Conservation (phyloP, 1,140 invertebrate genomes). For the Eueides isabella region DNA sequence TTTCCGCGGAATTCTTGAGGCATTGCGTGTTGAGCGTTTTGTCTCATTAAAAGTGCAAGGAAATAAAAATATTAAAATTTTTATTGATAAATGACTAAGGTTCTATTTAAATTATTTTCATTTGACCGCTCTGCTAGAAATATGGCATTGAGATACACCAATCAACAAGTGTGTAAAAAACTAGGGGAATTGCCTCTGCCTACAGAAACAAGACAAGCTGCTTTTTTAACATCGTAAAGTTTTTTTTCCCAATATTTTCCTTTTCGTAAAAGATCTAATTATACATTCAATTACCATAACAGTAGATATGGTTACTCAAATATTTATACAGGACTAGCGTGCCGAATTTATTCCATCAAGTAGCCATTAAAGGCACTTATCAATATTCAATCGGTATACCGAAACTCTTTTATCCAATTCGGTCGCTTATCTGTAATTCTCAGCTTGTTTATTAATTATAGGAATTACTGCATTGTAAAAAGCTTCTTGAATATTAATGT, state of each 20-base stretch:
- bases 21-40: too few relatives aligned
- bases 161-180: too few relatives aligned
- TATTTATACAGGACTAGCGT: conserved; percentile 8
- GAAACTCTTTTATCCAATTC: conserved; percentile 26
- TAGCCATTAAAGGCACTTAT: conserved; percentile 13
- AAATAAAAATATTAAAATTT: too few relatives aligned
- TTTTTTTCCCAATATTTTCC: background rate
- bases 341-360: conserved; percentile 26
- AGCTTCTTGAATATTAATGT: background rate
- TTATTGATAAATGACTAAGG: too few relatives aligned
- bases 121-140: too few relatives aligned
- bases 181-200: too few relatives aligned
- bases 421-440: conserved; percentile 19
- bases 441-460: conserved; percentile 7
- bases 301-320: background rate
- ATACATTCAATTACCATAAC: background rate
- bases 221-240: too few relatives aligned
- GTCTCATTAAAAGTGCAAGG: too few relatives aligned
- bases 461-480: background rate
- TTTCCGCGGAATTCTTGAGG: too few relatives aligned
- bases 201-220: too few relatives aligned
- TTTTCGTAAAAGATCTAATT: background rate
- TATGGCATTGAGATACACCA: too few relatives aligned
- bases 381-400: conserved; percentile 30
- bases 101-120: too few relatives aligned